Conservation (phyloP, 2,797 vertebrate genomes). For the Spinus pinus region DNA sequence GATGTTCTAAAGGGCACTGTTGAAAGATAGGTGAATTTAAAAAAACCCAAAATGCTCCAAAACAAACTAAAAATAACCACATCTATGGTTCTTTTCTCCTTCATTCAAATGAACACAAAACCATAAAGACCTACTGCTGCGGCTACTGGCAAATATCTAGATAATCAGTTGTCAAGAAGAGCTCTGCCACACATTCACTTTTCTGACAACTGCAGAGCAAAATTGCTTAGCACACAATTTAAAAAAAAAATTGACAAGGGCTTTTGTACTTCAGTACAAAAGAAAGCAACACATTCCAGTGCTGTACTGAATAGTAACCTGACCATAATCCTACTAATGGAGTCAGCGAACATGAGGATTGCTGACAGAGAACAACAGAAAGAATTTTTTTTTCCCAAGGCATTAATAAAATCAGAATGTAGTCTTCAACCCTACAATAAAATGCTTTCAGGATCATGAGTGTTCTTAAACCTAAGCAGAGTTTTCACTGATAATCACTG, state of each 20-base stretch:
- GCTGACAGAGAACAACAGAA: constrained; percentile 5
- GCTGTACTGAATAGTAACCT: neutral
- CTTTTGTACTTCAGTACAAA: neutral
- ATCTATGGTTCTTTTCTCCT: neutral
- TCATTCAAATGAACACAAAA: neutral
- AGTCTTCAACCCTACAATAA: neutral
- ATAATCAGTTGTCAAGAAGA: neutral
- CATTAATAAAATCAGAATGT: neutral
- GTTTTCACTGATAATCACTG: neutral
- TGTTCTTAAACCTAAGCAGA: neutral
- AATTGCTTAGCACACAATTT: neutral
- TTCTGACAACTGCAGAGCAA: neutral
- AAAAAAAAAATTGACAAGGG: neutral
- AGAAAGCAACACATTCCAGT: neutral
- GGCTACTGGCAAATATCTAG: neutral
- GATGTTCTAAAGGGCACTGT: neutral
- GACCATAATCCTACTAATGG: neutral
- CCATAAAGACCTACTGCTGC: neutral
- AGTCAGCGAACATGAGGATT: neutral
- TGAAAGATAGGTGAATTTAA: neutral
- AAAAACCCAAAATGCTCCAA: neutral
- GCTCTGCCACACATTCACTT: neutral
- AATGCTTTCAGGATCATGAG: neutral
- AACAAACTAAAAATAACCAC: neutral
- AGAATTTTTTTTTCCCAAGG: neutral